Conservation (phyloP, 2,888 invertebrate genomes). For the Callyntrura guangdongensis region DNA sequence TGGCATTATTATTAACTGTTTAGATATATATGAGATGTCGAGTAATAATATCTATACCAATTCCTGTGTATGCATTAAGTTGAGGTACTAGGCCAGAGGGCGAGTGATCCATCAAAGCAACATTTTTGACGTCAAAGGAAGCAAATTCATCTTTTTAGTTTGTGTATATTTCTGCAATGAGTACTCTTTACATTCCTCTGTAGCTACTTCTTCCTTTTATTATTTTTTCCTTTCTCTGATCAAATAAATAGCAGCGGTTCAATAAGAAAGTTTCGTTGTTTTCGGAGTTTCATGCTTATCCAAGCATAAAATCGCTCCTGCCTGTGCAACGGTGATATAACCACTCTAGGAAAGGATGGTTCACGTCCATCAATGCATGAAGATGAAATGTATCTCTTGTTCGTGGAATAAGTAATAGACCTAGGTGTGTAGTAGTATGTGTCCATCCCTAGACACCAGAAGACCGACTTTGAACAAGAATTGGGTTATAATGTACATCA, state of each 20-base stretch:
- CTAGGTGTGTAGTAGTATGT: no score
- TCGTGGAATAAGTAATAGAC: no score
- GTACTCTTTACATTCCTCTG: background rate
- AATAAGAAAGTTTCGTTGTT: constrained; percentile 7
- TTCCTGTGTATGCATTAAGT: no score
- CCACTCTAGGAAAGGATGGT: background rate
- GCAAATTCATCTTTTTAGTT: background rate
- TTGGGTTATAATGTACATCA: no score
- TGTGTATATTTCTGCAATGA: no score
- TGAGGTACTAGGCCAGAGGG: background rate
- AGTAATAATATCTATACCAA: no score
- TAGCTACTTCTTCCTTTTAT: background rate
- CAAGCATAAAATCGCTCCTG: constrained; percentile 42
- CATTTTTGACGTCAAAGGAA: constrained; percentile 21
- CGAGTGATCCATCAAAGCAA: constrained; percentile 36
- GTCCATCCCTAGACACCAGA: no score
- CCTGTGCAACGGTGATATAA: background rate
- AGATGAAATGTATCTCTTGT: constrained; percentile 9
- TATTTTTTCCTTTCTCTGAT: constrained; percentile 15
- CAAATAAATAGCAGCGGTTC: constrained; percentile 19
- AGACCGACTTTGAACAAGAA: no score
- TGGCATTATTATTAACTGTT: no score
- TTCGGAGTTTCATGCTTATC: constrained; percentile 49
- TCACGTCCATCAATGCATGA: constrained; percentile 12
- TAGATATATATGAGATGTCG: no score